Percentiles rank a stretch among this genome's conserved stretches.
Evolutionary conservation across 2,797 vertebrate species (phyloP).

Genomic region (Spea hammondii): DNA sequence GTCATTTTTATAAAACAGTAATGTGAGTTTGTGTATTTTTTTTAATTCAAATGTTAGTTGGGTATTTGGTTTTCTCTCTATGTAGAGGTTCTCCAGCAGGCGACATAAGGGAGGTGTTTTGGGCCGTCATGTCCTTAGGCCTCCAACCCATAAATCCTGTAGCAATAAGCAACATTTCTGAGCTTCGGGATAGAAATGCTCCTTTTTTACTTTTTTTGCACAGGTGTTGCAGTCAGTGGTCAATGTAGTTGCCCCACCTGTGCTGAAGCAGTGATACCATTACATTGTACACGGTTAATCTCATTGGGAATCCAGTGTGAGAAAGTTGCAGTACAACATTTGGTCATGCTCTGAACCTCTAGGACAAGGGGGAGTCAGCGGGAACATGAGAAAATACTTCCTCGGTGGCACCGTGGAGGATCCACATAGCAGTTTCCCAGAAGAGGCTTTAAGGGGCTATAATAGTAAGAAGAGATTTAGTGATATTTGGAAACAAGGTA

Average conservation of each 20-base stretch:
- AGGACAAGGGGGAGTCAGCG: background rate
- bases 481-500: background rate
- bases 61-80: too few relatives aligned
- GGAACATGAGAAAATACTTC: background rate
- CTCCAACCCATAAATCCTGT: too few relatives aligned
- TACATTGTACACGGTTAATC: background rate
- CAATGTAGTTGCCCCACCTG: background rate
- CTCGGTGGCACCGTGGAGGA: background rate
- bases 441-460: background rate
- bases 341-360: background rate
- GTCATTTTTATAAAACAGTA: too few relatives aligned
- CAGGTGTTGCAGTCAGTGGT: background rate
- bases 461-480: background rate
- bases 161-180: too few relatives aligned
- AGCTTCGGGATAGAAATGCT: too few relatives aligned
- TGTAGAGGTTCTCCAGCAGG: too few relatives aligned
- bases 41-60: too few relatives aligned
- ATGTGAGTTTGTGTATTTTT: too few relatives aligned
- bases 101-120: too few relatives aligned
- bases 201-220: background rate
- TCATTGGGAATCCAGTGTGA: background rate
- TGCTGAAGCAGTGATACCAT: background rate
- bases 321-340: background rate
- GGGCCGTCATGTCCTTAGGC: too few relatives aligned
- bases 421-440: background rate